These are phyloP conservation scores for Pantelozetes paolii DNA, from an alignment of 2,888 invertebrate genomes.

Conservation along the genomic window DNA sequence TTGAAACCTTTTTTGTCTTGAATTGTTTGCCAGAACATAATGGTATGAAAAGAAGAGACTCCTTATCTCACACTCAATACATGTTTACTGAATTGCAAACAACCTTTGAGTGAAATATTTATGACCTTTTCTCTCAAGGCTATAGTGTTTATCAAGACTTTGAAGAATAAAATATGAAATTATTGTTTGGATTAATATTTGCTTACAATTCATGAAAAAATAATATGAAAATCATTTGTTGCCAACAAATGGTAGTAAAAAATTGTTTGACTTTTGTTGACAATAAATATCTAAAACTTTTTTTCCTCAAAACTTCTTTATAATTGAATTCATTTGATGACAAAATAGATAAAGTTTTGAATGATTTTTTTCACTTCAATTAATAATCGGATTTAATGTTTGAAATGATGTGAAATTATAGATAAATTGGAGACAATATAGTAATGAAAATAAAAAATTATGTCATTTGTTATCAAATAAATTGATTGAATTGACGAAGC, in stretches of 20 bases:
- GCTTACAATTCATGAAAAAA: neutral
- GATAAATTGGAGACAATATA: neutral
- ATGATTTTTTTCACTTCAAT: no score
- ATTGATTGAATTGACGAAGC: constrained; percentile 28
- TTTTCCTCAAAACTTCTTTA: neutral
- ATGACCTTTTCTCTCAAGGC: neutral
- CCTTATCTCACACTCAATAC: neutral
- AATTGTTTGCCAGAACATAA: neutral
- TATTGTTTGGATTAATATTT: neutral
- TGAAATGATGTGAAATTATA: no score
- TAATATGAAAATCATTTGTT: neutral
- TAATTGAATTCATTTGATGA: neutral
- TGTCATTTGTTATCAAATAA: constrained; percentile 1
- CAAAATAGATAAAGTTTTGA: neutral
- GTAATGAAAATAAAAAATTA: constrained; percentile 19
- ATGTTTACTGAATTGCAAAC: constrained; percentile 23
- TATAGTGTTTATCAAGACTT: neutral
- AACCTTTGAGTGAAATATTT: neutral
- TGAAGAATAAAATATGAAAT: neutral
- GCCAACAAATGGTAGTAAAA: neutral
- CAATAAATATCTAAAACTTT: neutral
- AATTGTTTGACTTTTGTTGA: neutral
- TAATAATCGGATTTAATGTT: no score
- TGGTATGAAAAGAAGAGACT: neutral
- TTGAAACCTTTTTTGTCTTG: neutral